Evolutionary conservation across 2,888 invertebrate genomes (phyloP).

Genomic region (Brachyptera putata): DNA sequence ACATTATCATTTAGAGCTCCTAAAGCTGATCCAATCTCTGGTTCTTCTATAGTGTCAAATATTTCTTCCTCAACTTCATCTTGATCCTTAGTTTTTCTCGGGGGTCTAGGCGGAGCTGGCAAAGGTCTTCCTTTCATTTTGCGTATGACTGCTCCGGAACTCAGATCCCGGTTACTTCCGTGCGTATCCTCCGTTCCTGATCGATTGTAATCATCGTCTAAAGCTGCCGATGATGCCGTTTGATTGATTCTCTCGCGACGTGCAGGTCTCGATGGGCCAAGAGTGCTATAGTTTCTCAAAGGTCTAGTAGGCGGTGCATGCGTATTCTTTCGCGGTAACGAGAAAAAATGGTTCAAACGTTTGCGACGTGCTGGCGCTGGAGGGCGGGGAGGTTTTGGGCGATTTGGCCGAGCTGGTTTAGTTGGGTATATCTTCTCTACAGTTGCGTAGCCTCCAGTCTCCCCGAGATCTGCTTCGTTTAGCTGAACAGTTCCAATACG

Average conservation of each 20-base stretch:
- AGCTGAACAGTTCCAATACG: background rate
- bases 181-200: conserved; percentile 36
- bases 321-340: conserved; percentile 55
- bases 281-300: conserved; percentile 56
- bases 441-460: conserved; percentile 65
- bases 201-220: conserved; percentile 25
- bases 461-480: conserved; percentile 18
- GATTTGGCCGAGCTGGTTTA: conserved; percentile 34
- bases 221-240: conserved; percentile 28
- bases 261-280: conserved; percentile 58
- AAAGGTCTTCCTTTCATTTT: conserved; percentile 83
- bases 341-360: conserved; percentile 57
- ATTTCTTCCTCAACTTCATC: conserved; percentile 28
- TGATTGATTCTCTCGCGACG: conserved; percentile 47
- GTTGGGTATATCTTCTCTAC: conserved; percentile 57
- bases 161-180: conserved; percentile 50
- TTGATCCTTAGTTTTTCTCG: conserved; percentile 55
- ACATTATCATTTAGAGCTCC: conserved; percentile 29
- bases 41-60: background rate
- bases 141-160: conserved; percentile 70
- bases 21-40: conserved; percentile 22
- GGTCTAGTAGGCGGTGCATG: conserved; percentile 54
- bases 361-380: conserved; percentile 57
- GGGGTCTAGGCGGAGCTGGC: conserved; percentile 82
- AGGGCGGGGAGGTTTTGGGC: conserved; percentile 55